A percentile compares a stretch with the other conserved stretches of the same genome.
phyloP scores from a whole-genome alignment of 2,797 vertebrate species.

The Pempheris klunzingeri region DNA sequence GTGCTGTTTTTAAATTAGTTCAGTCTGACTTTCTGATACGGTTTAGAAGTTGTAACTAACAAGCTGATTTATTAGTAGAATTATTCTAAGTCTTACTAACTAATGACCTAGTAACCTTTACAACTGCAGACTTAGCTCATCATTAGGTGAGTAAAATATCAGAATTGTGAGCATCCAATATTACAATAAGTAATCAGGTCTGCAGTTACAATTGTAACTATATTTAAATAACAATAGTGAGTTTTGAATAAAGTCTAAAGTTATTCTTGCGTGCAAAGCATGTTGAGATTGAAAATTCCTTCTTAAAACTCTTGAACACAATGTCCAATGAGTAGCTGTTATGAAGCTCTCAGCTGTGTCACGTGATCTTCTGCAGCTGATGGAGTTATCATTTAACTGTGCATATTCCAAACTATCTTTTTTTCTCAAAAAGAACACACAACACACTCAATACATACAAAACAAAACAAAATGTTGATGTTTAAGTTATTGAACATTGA shows the following conservation, averaged over 20 bases:
- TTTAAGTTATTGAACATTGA: background rate
- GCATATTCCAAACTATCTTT: too few relatives aligned
- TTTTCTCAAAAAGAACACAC: too few relatives aligned
- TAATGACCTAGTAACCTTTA: background rate
- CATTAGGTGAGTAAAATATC: background rate
- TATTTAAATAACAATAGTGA: too few relatives aligned
- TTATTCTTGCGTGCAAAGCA: too few relatives aligned
- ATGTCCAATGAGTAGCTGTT: too few relatives aligned
- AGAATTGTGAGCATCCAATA: background rate
- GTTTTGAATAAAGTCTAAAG: too few relatives aligned
- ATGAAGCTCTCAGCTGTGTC: too few relatives aligned
- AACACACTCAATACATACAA: background rate
- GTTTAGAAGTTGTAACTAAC: background rate
- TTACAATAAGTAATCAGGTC: background rate
- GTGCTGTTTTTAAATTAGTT: constrained; percentile 1
- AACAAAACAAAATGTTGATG: background rate
- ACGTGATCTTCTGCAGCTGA: too few relatives aligned
- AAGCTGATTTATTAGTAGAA: background rate
- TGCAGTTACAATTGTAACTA: background rate
- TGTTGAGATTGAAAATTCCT: too few relatives aligned
- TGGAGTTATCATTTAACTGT: too few relatives aligned
- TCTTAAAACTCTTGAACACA: too few relatives aligned
- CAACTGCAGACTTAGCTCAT: background rate
- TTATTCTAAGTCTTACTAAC: too few relatives aligned
- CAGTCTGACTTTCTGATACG: background rate